These are phyloP conservation scores for Drosophila insularis DNA, from an alignment of 1,140 invertebrate species.

Conservation along the genomic window DNA sequence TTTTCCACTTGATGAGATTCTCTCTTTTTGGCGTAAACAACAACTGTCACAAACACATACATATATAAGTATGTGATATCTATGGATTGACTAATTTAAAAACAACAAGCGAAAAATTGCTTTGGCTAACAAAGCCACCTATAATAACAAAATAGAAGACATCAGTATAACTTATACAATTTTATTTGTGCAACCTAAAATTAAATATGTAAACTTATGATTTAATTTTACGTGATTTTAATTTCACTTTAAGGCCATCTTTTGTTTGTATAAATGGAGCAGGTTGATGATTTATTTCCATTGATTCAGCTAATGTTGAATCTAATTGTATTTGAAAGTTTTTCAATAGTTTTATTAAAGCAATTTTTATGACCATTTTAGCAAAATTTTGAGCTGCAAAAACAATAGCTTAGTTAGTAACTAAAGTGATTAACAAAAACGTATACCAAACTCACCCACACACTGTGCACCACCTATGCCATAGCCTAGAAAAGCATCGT, in stretches of 20 bases:
- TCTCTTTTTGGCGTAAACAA: constrained; percentile 41
- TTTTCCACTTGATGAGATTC: constrained; percentile 58
- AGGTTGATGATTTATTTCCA: constrained; percentile 62
- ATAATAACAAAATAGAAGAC: background rate
- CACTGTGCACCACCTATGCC: constrained; percentile 65
- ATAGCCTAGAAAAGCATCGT: constrained; percentile 49
- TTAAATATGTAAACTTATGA: constrained; percentile 38
- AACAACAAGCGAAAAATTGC: constrained; percentile 29
- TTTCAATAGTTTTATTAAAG: constrained; percentile 60
- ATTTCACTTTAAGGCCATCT: constrained; percentile 59
- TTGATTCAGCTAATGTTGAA: background rate
- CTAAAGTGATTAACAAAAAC: background rate
- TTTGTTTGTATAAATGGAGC: constrained; percentile 59
- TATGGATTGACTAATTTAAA: constrained; percentile 65
- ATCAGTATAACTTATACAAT: constrained; percentile 27
- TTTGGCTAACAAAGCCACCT: constrained; percentile 51
- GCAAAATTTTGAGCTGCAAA: constrained; percentile 70
- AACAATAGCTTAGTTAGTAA: background rate
- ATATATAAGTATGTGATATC: background rate
- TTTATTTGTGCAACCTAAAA: constrained; percentile 50
- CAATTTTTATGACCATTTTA: constrained; percentile 69
- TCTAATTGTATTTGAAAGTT: constrained; percentile 62
- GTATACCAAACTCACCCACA: constrained; percentile 52
- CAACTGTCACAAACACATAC: constrained; percentile 34
- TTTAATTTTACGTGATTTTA: constrained; percentile 62